These are phyloP conservation scores for Polietes domitor DNA, from an alignment of 2,888 invertebrate species.

Conservation along the genomic window DNA sequence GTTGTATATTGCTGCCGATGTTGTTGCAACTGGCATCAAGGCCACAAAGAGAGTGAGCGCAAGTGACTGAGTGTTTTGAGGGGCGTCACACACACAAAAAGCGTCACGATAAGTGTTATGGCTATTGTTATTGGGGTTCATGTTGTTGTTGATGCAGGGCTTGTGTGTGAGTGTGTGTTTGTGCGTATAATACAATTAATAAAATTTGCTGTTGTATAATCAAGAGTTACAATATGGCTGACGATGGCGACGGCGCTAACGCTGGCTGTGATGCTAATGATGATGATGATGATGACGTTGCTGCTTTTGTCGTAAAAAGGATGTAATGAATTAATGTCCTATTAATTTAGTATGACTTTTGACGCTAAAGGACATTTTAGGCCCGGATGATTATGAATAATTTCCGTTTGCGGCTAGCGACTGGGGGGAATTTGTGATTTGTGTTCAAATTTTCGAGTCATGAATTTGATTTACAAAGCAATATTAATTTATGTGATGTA, in stretches of 20 bases:
- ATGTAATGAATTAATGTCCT: conserved; percentile 36
- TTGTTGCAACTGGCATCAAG: conserved; percentile 3
- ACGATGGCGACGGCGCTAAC: not conserved
- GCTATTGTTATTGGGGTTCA: not conserved
- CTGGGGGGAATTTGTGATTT: not conserved
- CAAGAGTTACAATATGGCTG: not conserved
- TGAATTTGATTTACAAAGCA: conserved; percentile 13
- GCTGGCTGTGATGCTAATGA: not conserved
- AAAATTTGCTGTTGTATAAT: conserved; percentile 10
- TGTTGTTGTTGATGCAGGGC: conserved; percentile 3
- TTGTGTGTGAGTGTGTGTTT: not conserved
- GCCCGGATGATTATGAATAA: conserved; percentile 29
- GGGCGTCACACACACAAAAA: not conserved
- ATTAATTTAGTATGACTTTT: conserved; percentile 28
- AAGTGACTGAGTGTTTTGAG: conserved; percentile 9
- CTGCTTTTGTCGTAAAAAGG: not conserved
- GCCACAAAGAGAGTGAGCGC: not conserved
- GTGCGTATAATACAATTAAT: conserved; percentile 23
- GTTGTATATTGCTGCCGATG: not conserved
- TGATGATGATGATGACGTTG: conserved; percentile 1
- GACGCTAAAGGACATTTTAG: conserved; percentile 19
- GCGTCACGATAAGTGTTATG: conserved; percentile 28
- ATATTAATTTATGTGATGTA: not conserved
- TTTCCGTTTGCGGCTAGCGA: not conserved
- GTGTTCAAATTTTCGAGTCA: not conserved